Evolutionary conservation across 2,888 invertebrate species (phyloP).

Genomic region (Mythimna albipuncta): DNA sequence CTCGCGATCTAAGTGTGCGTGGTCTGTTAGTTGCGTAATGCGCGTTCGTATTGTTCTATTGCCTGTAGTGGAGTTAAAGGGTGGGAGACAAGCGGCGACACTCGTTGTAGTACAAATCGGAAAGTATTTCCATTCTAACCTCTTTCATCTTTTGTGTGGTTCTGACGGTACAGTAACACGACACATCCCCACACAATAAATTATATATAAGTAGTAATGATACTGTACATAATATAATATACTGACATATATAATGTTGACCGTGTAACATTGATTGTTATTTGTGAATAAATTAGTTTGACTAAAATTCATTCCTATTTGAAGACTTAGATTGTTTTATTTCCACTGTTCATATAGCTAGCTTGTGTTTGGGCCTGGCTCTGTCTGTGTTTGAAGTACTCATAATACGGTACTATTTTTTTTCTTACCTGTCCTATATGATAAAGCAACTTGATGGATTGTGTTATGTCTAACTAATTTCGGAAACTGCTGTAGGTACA

Average conservation of each 20-base stretch:
- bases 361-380: neutral
- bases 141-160: no score
- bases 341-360: neutral
- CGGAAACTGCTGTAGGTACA: no score
- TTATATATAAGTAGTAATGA: constrained; percentile 4
- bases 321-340: neutral
- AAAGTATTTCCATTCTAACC: no score
- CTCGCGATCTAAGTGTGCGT: no score
- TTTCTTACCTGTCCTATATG: no score
- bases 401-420: neutral
- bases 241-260: neutral
- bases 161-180: neutral
- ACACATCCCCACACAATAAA: neutral
- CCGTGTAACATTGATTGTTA: neutral
- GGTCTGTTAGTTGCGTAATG: no score
- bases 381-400: neutral
- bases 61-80: no score
- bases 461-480: no score
- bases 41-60: no score
- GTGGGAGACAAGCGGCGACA: no score
- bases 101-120: no score
- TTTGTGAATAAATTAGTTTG: neutral
- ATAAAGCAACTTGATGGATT: no score
- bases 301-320: neutral
- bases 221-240: constrained; percentile 8